Percentiles rank a stretch among this genome's conserved stretches.
Evolutionary conservation across 1,140 invertebrate species (phyloP).

Genomic region (Drosophila micromelanica): DNA sequence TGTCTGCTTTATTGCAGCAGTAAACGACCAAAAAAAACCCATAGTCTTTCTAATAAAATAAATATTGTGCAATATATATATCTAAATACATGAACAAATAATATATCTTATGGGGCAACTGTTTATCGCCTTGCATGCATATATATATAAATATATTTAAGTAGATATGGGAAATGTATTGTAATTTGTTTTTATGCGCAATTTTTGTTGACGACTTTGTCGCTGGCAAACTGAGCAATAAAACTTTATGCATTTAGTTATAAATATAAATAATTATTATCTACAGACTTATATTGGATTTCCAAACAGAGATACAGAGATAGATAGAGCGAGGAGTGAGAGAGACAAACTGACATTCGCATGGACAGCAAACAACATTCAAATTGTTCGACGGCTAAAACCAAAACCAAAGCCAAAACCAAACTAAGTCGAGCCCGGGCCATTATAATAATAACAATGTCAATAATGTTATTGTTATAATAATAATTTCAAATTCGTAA

Average conservation of each 20-base stretch:
- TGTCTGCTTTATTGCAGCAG: background rate
- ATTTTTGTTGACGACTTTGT: conserved; percentile 79
- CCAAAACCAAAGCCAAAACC: conserved; percentile 8
- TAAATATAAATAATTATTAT: conserved; percentile 82
- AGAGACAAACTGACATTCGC: conserved; percentile 45
- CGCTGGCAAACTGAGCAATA: conserved; percentile 57
- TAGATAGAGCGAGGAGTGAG: background rate
- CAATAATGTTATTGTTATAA: conserved; percentile 81
- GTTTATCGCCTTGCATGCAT: conserved; percentile 15
- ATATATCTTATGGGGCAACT: conserved; percentile 7
- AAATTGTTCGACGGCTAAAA: conserved; percentile 24
- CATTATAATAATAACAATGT: conserved; percentile 68
- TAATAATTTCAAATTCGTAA: conserved; percentile 81
- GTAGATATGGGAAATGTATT: conserved; percentile 55
- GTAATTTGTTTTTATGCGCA: conserved; percentile 76
- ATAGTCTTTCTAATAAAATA: conserved; percentile 47
- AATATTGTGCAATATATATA: conserved; percentile 66
- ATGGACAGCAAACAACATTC: conserved; percentile 46
- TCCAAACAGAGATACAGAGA: conserved; percentile 36
- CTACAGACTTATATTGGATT: conserved; percentile 65
- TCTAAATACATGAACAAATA: conserved; percentile 9
- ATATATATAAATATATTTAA: conserved; percentile 38
- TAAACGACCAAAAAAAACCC: conserved; percentile 8
- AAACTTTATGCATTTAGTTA: conserved; percentile 82
- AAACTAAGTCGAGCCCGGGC: conserved; percentile 37